phyloP scores from a whole-genome alignment of 1,140 invertebrate species.

The Drosophila orena region DNA sequence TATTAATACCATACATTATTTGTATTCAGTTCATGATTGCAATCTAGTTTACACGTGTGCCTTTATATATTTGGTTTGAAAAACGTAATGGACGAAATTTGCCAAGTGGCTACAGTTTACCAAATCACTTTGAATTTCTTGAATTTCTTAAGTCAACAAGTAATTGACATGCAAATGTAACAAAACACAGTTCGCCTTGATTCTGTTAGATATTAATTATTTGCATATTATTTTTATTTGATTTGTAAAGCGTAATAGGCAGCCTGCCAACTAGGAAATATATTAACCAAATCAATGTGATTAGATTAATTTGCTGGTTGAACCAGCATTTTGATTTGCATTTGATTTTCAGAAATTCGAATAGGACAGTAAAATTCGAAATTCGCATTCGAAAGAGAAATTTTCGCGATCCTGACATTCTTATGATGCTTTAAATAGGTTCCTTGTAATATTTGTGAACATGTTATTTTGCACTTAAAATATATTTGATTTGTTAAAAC shows the following conservation, averaged over 20 bases:
- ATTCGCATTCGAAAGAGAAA: conserved; percentile 3
- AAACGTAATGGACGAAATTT: conserved; percentile 1
- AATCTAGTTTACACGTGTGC: too few relatives aligned
- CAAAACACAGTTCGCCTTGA: neutral
- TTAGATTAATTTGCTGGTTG: conserved; percentile 1
- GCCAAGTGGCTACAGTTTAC: conserved; percentile 3
- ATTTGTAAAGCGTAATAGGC: neutral
- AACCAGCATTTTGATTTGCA: neutral
- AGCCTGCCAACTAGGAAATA: conserved; percentile 2
- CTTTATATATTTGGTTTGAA: conserved; percentile 1
- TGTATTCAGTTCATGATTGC: too few relatives aligned
- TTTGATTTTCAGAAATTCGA: neutral
- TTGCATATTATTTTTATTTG: neutral
- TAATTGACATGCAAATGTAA: conserved; percentile 7
- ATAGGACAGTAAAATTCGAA: conserved; percentile 8
- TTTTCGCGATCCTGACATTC: conserved; percentile 3
- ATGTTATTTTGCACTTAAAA: conserved; percentile 12
- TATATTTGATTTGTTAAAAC: conserved; percentile 16
- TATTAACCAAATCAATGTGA: conserved; percentile 7
- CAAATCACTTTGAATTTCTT: conserved; percentile 2
- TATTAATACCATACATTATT: too few relatives aligned
- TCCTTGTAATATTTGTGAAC: conserved; percentile 18
- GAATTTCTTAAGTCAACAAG: neutral
- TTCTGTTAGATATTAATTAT: neutral
- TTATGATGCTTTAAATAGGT: conserved; percentile 11